Conservation (phyloP, 2,113 vertebrate species). For the Cyphomyrus discorhynchus region DNA sequence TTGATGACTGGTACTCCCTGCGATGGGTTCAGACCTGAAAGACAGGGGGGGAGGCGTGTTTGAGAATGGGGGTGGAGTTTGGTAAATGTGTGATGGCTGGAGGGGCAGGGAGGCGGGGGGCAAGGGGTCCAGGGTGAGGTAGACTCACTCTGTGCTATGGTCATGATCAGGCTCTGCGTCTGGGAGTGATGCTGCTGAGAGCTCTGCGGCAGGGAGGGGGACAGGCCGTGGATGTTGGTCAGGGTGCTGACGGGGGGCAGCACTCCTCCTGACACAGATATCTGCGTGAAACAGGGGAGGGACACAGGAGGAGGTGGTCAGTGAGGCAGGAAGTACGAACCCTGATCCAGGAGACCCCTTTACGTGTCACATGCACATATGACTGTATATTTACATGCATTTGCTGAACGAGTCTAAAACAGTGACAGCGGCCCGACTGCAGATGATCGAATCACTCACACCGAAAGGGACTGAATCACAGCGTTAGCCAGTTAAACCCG, state of each 20-base stretch:
- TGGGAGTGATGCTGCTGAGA: constrained; percentile 83
- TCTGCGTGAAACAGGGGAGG: constrained; percentile 54
- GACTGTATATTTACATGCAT: not conserved
- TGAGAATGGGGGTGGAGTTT: not conserved
- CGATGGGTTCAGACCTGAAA: constrained; percentile 86
- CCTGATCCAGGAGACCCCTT: not conserved
- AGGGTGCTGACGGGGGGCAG: constrained; percentile 94
- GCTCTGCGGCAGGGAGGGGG: constrained; percentile 43
- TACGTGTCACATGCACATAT: not conserved
- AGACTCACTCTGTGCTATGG: constrained; percentile 73
- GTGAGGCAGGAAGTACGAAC: not conserved
- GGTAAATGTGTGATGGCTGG: not conserved
- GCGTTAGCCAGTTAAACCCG: not conserved
- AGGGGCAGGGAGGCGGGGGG: not conserved
- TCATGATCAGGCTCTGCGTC: constrained; percentile 98
- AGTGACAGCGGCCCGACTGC: not conserved
- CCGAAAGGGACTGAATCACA: not conserved
- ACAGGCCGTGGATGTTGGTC: constrained; percentile 87
- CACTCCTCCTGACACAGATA: constrained; percentile 84
- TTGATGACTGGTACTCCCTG: constrained; percentile 95
- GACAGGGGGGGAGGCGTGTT: not conserved
- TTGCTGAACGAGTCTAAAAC: not conserved
- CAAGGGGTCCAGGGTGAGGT: not conserved
- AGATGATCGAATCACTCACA: not conserved
- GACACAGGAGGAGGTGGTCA: not conserved